These are phyloP conservation scores for Andrena dorsata DNA, from an alignment of 2,888 invertebrate species.

Conservation along the genomic window DNA sequence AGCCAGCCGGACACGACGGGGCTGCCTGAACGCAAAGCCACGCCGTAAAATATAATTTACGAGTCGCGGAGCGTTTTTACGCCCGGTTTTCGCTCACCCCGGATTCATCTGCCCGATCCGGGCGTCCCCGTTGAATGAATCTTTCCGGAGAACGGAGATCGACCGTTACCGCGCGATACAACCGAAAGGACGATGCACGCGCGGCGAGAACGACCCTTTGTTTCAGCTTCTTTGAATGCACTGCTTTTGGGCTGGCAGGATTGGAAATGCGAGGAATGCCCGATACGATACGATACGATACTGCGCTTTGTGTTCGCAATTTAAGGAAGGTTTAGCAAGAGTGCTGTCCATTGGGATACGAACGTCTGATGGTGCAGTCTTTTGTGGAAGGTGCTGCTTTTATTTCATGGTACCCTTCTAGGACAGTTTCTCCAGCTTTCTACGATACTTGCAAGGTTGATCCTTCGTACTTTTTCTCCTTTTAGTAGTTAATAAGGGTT, in stretches of 20 bases:
- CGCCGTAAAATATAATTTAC: conserved; percentile 76
- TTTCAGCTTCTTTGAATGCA: background rate
- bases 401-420: too few relatives aligned
- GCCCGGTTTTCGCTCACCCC: conserved; percentile 49
- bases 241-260: background rate
- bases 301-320: background rate
- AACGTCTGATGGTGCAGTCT: too few relatives aligned
- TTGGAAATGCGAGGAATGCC: too few relatives aligned
- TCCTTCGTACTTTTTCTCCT: background rate
- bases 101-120: conserved; percentile 52
- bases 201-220: background rate
- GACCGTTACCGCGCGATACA: conserved; percentile 8
- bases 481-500: too few relatives aligned
- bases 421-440: too few relatives aligned
- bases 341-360: too few relatives aligned
- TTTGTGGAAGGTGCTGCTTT: too few relatives aligned
- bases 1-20: conserved; percentile 27
- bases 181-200: conserved; percentile 7
- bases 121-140: conserved; percentile 53
- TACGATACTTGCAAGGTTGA: background rate
- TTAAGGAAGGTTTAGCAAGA: too few relatives aligned
- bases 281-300: too few relatives aligned
- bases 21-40: conserved; percentile 51
- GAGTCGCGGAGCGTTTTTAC: conserved; percentile 72
- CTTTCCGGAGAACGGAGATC: conserved; percentile 26